Evolutionary conservation across 2,113 vertebrate species (phyloP).

Genomic region (Galbula dea): DNA sequence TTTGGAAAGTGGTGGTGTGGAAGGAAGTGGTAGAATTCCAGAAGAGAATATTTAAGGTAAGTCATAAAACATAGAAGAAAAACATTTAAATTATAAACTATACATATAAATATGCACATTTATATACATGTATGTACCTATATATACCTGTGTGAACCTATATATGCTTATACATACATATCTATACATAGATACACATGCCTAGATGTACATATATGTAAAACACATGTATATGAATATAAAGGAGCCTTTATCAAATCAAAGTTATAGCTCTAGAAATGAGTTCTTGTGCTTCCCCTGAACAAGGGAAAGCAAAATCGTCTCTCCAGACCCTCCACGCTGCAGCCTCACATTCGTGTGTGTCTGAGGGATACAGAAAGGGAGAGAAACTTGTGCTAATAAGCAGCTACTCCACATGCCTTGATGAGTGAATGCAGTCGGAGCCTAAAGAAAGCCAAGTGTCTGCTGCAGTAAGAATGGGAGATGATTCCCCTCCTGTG

Average conservation of each 20-base stretch:
- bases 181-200: no score
- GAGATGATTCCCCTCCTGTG: constrained; percentile 59
- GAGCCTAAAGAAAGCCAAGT: constrained; percentile 53
- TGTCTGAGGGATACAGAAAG: constrained; percentile 30
- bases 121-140: no score
- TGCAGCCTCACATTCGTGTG: not conserved
- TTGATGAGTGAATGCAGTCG: constrained; percentile 67
- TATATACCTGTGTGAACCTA: no score
- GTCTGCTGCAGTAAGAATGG: constrained; percentile 52
- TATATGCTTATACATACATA: no score
- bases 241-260: not conserved
- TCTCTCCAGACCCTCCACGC: not conserved
- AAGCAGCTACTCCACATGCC: constrained; percentile 57
- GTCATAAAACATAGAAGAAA: not conserved
- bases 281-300: not conserved
- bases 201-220: not conserved
- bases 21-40: no score
- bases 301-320: not conserved
- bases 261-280: not conserved
- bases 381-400: constrained; percentile 52
- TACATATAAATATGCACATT: no score
- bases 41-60: no score
- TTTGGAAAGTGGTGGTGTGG: not conserved
- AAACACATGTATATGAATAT: no score
- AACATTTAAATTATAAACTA: not conserved